Base-by-base conservation (phyloP, 2,888 invertebrate genomes). In the Mesochorus sp. region DNA sequence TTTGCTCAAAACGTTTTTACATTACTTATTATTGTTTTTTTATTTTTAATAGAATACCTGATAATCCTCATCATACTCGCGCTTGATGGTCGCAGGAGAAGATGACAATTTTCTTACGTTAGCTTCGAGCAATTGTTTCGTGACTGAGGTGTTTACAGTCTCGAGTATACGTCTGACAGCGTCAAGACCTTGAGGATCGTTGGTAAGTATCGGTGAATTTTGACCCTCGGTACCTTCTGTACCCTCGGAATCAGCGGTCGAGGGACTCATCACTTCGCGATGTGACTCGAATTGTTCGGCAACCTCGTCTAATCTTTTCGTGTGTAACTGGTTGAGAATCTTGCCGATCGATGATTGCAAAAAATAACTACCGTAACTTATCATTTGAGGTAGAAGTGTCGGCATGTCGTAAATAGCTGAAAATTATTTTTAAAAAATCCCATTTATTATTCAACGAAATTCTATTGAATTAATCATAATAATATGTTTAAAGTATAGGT, bases 81-180 rank as follows among this genome's bases (percentile, higher is more conserved):
- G 84, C 28, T 89, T 90, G 68, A 88, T 87, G 21, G 85, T 91
- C 2, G 93, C 92, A 21, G 93, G 92, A 8, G 93, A 92, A 0
- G 94, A 94, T 0, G 94, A 93, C 57, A 94, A 91, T 85, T 94
- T 95, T 77, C 94, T 94, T 88, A 95, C 93, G 83, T 94, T 95
- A 0, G 94, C 94, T 88, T 94, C 94, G 79, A 95, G 92, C 76
- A 95, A 92, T 88, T 95, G 95, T 90, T 95, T 95, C 6, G 95
- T 95, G 12, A 95, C 95, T 0, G 95, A 94, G 10, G 95, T 94
- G 88, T 94, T 95, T 10, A 96, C 95, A 6, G 95, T 95, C 88
- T 96, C 95, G 83, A 95, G 91, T 83, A 96, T 94, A 70, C 94
- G 93, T 87, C 95, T 94, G 39, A 95, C 95, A 39, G 93, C 94